Base-by-base conservation (phyloP, 2,113 vertebrate genomes). In the Coracopsis vasa region DNA sequence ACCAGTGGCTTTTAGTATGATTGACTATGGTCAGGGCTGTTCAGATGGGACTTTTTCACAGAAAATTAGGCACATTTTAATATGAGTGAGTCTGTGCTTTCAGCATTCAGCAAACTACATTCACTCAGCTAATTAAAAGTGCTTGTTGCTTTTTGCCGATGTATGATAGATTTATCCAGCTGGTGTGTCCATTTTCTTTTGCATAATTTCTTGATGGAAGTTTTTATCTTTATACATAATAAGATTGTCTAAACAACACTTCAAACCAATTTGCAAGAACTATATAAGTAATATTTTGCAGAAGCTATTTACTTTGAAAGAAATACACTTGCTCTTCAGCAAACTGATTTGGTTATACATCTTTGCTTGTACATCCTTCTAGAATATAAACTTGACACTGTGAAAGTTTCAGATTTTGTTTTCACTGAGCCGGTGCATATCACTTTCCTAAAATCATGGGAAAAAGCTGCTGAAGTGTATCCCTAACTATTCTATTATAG, bases 81-180 rank as follows among this genome's bases (percentile, higher is more conserved):
- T 99, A 99, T 98, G 98, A 98, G 98, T 97, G 96, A 98, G 98
- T 98, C 97, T 98, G 97, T 97, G 98, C 98, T 98, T 98, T 98
- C 98, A 98, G 97, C 98, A 98, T 99, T 98, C 98, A 98, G 98
- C 98, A 99, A 99, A 99, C 98, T 98, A 96, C 98, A 99, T 99
- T 99, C 99, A 99, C 99, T 99, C 99, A 99, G 98, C 99, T 99
- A 99, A 99, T 99, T 99, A 99, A 99, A 99, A 99, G 99, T 98
- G 98, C 98, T 98, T 98, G 96, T 97, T 95, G 94, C 91, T 95
- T 97, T 96, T 98, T 98, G 98, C 98, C 97, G 39, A 92, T 91
- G 94, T 98, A 98, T 99, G 98, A 99, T 98, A 98, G 98, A 99
- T 99, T 98, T 98, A 98, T 97, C 98, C 99, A 99, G 99, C 99